Evolutionary conservation across 2,113 vertebrate species (phyloP), one percentile per base, ranked within the genome.

Genomic region (Anolis carolinensis): DNA sequence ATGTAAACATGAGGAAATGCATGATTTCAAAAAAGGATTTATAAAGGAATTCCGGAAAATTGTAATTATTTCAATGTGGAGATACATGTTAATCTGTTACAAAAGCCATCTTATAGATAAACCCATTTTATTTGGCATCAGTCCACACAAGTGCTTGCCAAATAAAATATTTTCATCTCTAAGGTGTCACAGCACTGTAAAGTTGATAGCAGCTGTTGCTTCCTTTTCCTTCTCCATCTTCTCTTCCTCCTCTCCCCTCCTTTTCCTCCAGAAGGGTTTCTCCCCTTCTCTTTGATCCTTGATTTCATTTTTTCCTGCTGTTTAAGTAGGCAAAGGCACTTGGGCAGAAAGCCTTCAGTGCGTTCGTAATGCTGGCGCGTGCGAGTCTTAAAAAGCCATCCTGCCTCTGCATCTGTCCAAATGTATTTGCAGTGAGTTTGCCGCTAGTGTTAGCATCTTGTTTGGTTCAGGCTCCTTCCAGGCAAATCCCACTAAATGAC

Each of bases 401-500:
- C 30, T 59, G 59, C 65, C 83, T 2, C 16, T 72, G 39, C 25
- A 7, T 84, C 89, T 92, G 91, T 86, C 87, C 78, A 79, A 87
- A 52, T 13, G 18, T 8, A 50, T 87, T 90, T 88, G 83, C 62
- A 80, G 86, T 62, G 75, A 87, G 85, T 27, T 86, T 68, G 83
- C 81, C 1, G 0, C 10, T 1, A 0, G 63, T 30, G 68, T 36
- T 75, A 82, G 88, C 82, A 88, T 83, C 86, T 72, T 90, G 0
- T 5, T 80, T 88, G 87, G 65, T 68, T 68, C 82, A 84, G 67
- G 82, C 73, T 86, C 67, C 91, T 91, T 68, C 84, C 48, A 32
- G 90, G 81, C 88, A 11, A 77, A 75, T 84, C 67, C 83, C 67
- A 23, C 82, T 76, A 88, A 90, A 88, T 84, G 83, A 76, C 55